These are phyloP conservation scores for Pomacea canaliculata DNA, from an alignment of 2,888 invertebrate genomes.

Conservation along the genomic window DNA sequence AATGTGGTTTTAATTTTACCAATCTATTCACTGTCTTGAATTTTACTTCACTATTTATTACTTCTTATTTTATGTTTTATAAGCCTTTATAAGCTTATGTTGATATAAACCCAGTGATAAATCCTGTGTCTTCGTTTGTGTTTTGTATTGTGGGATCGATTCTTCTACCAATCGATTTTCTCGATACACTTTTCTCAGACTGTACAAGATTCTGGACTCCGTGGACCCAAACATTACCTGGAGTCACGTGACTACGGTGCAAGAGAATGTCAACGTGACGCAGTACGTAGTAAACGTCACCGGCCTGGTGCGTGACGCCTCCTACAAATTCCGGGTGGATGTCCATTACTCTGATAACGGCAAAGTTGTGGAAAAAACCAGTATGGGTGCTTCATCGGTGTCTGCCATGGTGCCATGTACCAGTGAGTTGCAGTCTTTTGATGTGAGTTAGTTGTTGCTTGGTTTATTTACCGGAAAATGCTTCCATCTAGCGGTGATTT, in stretches of 20 bases:
- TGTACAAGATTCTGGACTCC: constrained; percentile 12
- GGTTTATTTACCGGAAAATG: too few relatives aligned
- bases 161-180: background rate
- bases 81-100: too few relatives aligned
- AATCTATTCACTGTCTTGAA: too few relatives aligned
- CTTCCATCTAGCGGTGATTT: too few relatives aligned
- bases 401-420: constrained; percentile 41
- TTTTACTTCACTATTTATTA: too few relatives aligned
- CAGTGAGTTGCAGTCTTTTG: constrained; percentile 36
- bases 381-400: constrained; percentile 33
- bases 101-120: too few relatives aligned
- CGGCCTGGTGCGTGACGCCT: constrained; percentile 36
- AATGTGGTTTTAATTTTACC: too few relatives aligned
- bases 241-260: constrained; percentile 14
- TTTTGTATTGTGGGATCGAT: background rate
- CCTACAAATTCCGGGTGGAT: constrained; percentile 51
- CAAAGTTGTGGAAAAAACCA: constrained; percentile 39
- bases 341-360: constrained; percentile 41
- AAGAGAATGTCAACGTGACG: background rate
- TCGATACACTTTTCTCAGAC: constrained; percentile 7
- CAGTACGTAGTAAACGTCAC: constrained; percentile 28
- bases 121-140: too few relatives aligned
- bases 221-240: constrained; percentile 4
- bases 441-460: too few relatives aligned
- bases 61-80: too few relatives aligned